Evolutionary conservation across 2,888 invertebrate genomes (phyloP).

Genomic region (Eupithecia subfuscata): DNA sequence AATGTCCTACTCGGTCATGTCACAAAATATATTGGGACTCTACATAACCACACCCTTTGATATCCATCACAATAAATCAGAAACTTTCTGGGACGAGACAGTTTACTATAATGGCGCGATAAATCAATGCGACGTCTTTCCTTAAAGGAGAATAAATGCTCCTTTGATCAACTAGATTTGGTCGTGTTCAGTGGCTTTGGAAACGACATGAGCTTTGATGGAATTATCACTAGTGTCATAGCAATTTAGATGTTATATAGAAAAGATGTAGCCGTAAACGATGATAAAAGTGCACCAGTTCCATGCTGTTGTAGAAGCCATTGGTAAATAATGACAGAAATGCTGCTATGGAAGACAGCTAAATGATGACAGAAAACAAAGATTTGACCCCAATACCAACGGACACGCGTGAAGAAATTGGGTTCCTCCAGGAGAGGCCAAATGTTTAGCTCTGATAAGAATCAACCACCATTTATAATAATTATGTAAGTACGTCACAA

Average conservation of each 20-base stretch:
- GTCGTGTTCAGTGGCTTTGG: not conserved
- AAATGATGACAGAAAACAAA: too few relatives aligned
- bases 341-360: too few relatives aligned
- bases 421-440: not conserved
- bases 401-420: not conserved
- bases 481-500: not conserved
- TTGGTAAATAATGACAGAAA: not conserved
- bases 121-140: conserved; percentile 26
- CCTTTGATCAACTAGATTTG: conserved; percentile 5
- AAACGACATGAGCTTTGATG: not conserved
- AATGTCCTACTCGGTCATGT: conserved; percentile 2
- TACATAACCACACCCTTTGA: conserved; percentile 18
- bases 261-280: not conserved
- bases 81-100: conserved; percentile 31
- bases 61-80: conserved; percentile 37
- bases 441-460: not conserved
- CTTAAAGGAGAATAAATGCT: not conserved
- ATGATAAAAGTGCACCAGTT: not conserved
- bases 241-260: not conserved
- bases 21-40: not conserved
- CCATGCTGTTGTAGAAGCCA: not conserved
- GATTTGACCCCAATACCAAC: not conserved
- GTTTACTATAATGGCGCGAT: conserved; percentile 30
- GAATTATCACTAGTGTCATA: not conserved
- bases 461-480: not conserved